phyloP scores from a whole-genome alignment of 2,797 vertebrate genomes.

The Poeciliopsis paucimaculata region DNA sequence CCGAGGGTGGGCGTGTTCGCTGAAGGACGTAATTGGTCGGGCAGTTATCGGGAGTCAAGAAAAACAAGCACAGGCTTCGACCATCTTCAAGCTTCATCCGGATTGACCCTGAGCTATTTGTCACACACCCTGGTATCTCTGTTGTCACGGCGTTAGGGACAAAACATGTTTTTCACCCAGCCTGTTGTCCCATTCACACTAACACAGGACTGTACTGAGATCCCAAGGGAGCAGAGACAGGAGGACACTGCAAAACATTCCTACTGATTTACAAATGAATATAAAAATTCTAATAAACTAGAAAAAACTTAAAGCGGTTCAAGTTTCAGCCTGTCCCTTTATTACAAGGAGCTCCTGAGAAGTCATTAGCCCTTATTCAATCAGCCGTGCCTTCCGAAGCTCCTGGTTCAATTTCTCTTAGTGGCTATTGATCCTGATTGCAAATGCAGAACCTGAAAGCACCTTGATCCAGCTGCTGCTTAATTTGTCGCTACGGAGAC shows the following conservation, averaged over 20 bases:
- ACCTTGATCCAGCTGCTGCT: conserved; percentile 74
- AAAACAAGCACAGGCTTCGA: conserved; percentile 76
- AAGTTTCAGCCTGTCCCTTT: conserved; percentile 32
- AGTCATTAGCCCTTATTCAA: conserved; percentile 70
- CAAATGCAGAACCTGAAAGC: conserved; percentile 75
- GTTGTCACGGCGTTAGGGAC: conserved; percentile 11
- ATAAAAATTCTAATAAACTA: not conserved
- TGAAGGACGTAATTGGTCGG: conserved; percentile 65
- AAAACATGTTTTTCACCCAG: conserved; percentile 73
- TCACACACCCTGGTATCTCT: conserved; percentile 36
- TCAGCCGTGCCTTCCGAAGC: conserved; percentile 64
- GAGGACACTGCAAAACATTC: not conserved
- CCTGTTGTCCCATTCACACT: conserved; percentile 10
- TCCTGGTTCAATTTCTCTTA: conserved; percentile 72
- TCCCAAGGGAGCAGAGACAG: not conserved
- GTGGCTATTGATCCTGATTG: conserved; percentile 75
- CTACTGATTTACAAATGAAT: not conserved
- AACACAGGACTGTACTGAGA: not conserved
- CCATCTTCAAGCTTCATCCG: conserved; percentile 46
- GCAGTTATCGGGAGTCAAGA: conserved; percentile 54
- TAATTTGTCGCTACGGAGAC: conserved; percentile 74
- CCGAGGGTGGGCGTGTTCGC: conserved; percentile 51
- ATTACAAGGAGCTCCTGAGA: conserved; percentile 32
- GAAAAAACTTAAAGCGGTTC: conserved; percentile 22
- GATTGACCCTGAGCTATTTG: conserved; percentile 59